phyloP scores from a whole-genome alignment of 2,888 invertebrate species.

The Exephanes ischioxanthus region DNA sequence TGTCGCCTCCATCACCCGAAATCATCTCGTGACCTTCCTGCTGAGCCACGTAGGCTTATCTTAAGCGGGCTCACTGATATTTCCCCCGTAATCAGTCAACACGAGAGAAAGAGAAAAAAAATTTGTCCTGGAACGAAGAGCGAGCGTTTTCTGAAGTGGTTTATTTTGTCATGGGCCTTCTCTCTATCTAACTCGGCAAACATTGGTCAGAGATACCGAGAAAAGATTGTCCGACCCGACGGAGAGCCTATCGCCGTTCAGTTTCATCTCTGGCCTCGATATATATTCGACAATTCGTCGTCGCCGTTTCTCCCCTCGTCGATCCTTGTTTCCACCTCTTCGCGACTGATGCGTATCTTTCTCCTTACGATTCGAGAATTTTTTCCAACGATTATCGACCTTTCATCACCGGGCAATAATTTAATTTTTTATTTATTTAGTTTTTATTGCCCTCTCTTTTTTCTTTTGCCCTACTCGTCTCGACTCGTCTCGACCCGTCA shows the following conservation, averaged over 20 bases:
- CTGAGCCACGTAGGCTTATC: constrained; percentile 72
- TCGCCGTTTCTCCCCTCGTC: not conserved
- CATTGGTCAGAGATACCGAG: constrained; percentile 80
- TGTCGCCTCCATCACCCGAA: constrained; percentile 37
- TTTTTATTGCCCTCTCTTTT: not conserved
- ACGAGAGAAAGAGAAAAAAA: constrained; percentile 75
- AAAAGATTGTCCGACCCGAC: constrained; percentile 67
- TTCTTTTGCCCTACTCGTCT: not conserved
- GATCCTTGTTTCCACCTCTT: constrained; percentile 10
- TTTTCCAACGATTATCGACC: constrained; percentile 13
- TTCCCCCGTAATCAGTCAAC: constrained; percentile 74
- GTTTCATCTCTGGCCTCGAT: constrained; percentile 54
- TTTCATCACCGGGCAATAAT: constrained; percentile 21
- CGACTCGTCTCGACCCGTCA: not conserved
- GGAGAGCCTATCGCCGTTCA: constrained; percentile 51
- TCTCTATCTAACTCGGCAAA: constrained; percentile 77
- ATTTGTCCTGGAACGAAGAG: constrained; percentile 73
- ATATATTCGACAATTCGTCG: constrained; percentile 53
- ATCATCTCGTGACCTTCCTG: constrained; percentile 52
- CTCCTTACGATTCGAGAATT: not conserved
- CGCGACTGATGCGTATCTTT: not conserved
- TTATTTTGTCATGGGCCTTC: constrained; percentile 80
- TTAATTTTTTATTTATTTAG: not conserved
- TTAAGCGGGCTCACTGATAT: constrained; percentile 75
- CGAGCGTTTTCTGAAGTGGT: constrained; percentile 81